Conservation (phyloP, 2,888 invertebrate genomes). For the Xylota sylvarum region DNA sequence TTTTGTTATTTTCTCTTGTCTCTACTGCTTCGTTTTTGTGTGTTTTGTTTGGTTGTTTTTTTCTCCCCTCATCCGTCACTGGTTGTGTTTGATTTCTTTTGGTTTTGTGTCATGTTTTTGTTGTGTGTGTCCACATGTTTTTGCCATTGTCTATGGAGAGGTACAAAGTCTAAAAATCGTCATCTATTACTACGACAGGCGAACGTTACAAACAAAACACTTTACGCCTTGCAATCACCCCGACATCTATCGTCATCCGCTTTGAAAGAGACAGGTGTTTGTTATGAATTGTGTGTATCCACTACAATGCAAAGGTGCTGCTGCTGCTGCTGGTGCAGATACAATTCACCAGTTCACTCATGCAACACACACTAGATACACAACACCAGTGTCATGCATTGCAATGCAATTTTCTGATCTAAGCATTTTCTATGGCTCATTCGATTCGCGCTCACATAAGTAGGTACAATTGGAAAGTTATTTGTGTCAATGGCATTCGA, state of each 20-base stretch:
- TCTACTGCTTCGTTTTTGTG: constrained; percentile 16
- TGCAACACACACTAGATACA: constrained; percentile 28
- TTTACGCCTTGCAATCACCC: constrained; percentile 56
- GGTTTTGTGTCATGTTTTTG: constrained; percentile 27
- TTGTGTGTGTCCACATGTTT: constrained; percentile 8
- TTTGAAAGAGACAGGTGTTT: constrained; percentile 61
- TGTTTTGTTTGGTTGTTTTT: constrained; percentile 26
- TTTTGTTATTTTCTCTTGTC: constrained; percentile 16
- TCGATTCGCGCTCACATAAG: constrained; percentile 66
- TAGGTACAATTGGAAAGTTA: constrained; percentile 74
- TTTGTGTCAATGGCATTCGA: constrained; percentile 75
- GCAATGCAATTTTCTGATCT: constrained; percentile 58
- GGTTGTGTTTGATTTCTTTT: constrained; percentile 19
- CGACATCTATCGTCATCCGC: constrained; percentile 51
- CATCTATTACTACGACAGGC: constrained; percentile 17
- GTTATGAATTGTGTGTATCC: constrained; percentile 17
- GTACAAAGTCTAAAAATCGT: constrained; percentile 60
- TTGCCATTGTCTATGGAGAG: constrained; percentile 36
- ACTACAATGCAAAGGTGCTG: constrained; percentile 13
- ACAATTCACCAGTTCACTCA: constrained; percentile 56
- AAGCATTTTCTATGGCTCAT: constrained; percentile 68
- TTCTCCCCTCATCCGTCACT: constrained; percentile 13
- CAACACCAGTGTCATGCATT: constrained; percentile 55
- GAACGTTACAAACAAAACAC: constrained; percentile 14
- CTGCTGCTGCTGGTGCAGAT: constrained; percentile 19